Percentiles rank a stretch among this genome's conserved stretches.
phyloP scores from a whole-genome alignment of 2,797 vertebrate species.

The Masticophis lateralis region DNA sequence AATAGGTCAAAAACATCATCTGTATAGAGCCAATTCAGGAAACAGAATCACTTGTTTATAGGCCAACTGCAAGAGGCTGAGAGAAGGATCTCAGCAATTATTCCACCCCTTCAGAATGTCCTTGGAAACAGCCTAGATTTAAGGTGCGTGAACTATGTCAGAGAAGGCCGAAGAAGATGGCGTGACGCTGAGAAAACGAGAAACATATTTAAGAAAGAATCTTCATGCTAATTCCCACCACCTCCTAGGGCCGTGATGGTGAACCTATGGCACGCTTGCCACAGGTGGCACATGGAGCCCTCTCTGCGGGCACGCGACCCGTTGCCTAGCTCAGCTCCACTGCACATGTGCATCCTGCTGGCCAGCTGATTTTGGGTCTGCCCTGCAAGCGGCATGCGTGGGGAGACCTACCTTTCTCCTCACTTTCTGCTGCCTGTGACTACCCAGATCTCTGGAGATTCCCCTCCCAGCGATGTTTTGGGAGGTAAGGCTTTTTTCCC shows the following conservation, averaged over 20 bases:
- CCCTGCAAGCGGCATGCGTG: too few species aligned
- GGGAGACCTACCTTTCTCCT: too few species aligned
- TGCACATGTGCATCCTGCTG: too few species aligned
- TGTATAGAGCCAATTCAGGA: background rate
- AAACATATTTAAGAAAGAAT: background rate
- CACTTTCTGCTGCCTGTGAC: too few species aligned
- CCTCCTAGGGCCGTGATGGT: background rate
- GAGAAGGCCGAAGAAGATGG: background rate
- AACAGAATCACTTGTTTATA: background rate
- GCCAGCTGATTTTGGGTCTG: too few species aligned
- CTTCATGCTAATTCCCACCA: background rate
- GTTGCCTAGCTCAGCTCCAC: too few species aligned
- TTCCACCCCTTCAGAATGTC: background rate
- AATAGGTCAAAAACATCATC: background rate
- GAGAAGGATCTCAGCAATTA: background rate
- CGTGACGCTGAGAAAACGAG: background rate
- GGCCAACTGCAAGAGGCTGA: background rate
- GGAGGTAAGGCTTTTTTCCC: too few species aligned
- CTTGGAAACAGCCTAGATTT: background rate
- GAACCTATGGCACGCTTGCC: too few species aligned
- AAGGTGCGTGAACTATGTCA: background rate
- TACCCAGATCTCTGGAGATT: too few species aligned
- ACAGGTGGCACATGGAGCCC: too few species aligned
- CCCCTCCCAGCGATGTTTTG: too few species aligned
- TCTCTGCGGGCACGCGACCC: too few species aligned